phyloP scores from a whole-genome alignment of 2,888 invertebrate species.

The Hymenopus coronatus region DNA sequence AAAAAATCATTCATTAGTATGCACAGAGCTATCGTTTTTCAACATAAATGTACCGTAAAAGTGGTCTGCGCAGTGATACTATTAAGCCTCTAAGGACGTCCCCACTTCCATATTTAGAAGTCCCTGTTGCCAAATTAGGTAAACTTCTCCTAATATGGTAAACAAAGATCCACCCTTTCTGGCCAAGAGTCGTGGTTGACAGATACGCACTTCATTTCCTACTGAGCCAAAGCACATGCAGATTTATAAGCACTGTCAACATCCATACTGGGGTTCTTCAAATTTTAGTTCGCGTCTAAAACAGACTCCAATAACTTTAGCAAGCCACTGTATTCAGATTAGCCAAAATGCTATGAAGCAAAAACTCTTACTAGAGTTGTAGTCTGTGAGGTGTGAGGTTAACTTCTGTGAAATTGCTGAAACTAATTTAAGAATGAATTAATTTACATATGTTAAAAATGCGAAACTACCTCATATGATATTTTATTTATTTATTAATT shows the following conservation, averaged over 20 bases:
- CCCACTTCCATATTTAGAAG: slow-evolving; percentile 79
- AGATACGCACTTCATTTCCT: slow-evolving; percentile 35
- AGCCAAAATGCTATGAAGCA: neutral
- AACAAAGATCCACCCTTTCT: slow-evolving; percentile 73
- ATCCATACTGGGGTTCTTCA: neutral
- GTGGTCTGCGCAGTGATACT: slow-evolving; percentile 33
- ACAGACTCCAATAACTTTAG: neutral
- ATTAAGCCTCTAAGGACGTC: slow-evolving; percentile 51
- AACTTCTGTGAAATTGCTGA: too few species aligned
- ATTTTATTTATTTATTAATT: too few species aligned
- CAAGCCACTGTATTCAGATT: too few species aligned
- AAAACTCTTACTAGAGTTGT: neutral
- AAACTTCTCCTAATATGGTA: slow-evolving; percentile 76
- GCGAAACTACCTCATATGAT: too few species aligned
- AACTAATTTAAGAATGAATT: too few species aligned
- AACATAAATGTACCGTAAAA: neutral
- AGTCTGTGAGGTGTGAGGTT: too few species aligned
- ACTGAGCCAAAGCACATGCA: slow-evolving; percentile 27
- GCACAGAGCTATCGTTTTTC: neutral
- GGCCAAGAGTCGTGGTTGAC: slow-evolving; percentile 37
- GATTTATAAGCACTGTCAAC: neutral
- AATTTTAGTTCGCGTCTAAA: neutral
- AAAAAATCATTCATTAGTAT: neutral
- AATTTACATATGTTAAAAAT: too few species aligned
- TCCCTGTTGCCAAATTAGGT: slow-evolving; percentile 78